Evolutionary conservation across 2,113 vertebrate genomes (phyloP).

Genomic region (Rhynchomys soricoides): DNA sequence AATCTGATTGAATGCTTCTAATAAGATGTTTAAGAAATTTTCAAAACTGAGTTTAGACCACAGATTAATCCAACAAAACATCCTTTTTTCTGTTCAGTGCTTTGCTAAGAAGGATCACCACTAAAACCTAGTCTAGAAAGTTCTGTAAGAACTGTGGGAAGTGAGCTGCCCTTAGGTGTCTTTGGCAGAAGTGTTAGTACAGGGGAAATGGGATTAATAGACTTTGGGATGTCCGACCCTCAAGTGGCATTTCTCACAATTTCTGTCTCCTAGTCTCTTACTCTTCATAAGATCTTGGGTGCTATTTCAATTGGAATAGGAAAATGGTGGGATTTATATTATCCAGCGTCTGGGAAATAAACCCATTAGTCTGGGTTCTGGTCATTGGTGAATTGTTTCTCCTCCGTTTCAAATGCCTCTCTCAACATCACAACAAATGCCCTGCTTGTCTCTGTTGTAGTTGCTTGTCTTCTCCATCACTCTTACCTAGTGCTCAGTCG

Average conservation of each 20-base stretch:
- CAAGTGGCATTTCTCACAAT: conserved; percentile 11
- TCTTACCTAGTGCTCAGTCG: background rate
- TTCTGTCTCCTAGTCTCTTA: background rate
- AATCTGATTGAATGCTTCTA: conserved; percentile 26
- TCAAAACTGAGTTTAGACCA: conserved; percentile 27
- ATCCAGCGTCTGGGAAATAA: conserved; percentile 22
- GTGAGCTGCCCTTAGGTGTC: conserved; percentile 15
- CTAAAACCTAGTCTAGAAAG: conserved; percentile 28
- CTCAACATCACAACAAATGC: background rate
- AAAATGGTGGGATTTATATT: background rate
- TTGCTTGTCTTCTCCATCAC: background rate
- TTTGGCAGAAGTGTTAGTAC: conserved; percentile 37
- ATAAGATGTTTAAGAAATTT: background rate
- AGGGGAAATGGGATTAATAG: conserved; percentile 20
- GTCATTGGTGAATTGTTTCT: background rate
- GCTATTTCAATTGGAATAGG: background rate
- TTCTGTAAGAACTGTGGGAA: background rate
- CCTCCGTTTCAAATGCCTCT: background rate
- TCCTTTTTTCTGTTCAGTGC: background rate
- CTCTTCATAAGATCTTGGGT: background rate
- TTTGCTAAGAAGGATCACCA: background rate
- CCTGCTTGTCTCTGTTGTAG: background rate
- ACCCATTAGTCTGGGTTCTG: background rate
- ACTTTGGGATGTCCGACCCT: background rate
- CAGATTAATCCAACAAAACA: conserved; percentile 1